Percentiles rank a stretch among this genome's conserved stretches.
Conservation (phyloP, 2,888 invertebrate species). For the Apotomis betuletana region DNA sequence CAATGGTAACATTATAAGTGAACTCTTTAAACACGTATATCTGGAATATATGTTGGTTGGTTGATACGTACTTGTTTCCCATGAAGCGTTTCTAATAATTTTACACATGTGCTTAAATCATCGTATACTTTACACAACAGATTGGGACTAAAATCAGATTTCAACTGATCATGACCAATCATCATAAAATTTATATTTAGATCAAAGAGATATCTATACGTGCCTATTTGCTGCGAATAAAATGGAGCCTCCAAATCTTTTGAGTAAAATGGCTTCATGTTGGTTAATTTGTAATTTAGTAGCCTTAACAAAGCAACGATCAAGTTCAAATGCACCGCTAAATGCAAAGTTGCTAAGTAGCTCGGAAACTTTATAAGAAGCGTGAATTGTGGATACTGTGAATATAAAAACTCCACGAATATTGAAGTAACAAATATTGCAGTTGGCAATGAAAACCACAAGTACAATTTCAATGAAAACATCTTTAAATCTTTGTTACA, state of each 20-base stretch:
- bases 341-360: constrained; percentile 57
- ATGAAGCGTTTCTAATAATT: constrained; percentile 60
- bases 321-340: constrained; percentile 57
- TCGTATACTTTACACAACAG: constrained; percentile 62
- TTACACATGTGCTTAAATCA: constrained; percentile 56
- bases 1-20: constrained; percentile 23
- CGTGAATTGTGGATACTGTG: constrained; percentile 50
- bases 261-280: constrained; percentile 44
- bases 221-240: constrained; percentile 21
- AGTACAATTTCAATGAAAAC: constrained; percentile 56
- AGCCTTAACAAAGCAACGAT: constrained; percentile 55
- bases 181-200: constrained; percentile 50
- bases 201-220: constrained; percentile 49
- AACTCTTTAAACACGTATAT: no score
- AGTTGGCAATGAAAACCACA: constrained; percentile 51
- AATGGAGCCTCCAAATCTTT: constrained; percentile 39
- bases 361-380: constrained; percentile 57
- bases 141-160: constrained; percentile 48
- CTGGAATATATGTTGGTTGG: no score
- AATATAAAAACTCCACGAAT: constrained; percentile 52
- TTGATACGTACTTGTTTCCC: constrained; percentile 53
- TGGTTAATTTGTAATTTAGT: constrained; percentile 51
- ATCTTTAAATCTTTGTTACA: constrained; percentile 47
- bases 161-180: constrained; percentile 34
- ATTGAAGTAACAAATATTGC: constrained; percentile 48